Percentiles rank a stretch among this genome's conserved stretches.
phyloP scores from a whole-genome alignment of 2,797 vertebrate genomes.

The Urocyon cinereoargenteus region DNA sequence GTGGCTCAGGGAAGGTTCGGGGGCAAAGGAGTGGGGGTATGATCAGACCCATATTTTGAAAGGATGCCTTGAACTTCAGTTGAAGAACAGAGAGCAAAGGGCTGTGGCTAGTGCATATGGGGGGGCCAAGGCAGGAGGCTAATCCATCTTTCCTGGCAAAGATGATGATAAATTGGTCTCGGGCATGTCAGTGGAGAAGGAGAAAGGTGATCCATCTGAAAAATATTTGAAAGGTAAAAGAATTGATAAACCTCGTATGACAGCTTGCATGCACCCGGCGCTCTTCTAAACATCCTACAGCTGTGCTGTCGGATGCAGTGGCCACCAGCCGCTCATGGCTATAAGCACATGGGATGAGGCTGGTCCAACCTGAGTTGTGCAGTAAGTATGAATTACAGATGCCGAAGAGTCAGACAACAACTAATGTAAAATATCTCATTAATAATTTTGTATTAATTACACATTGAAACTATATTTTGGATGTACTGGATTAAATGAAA shows the following conservation, averaged over 20 bases:
- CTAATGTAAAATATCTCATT: neutral
- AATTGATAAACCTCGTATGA: neutral
- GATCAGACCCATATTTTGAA: neutral
- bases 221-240: conserved; percentile 6
- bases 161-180: neutral
- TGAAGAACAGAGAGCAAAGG: neutral
- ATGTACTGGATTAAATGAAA: neutral
- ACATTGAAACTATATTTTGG: neutral
- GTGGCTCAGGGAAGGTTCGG: neutral
- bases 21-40: fast-evolving
- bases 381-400: neutral
- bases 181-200: neutral
- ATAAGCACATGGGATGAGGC: neutral
- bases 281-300: neutral
- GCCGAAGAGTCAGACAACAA: neutral
- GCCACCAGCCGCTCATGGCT: neutral
- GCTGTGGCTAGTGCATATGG: neutral
- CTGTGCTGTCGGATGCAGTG: no score
- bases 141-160: neutral
- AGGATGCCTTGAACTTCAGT: neutral
- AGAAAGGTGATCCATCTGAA: neutral
- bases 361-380: neutral
- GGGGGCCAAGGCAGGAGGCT: neutral
- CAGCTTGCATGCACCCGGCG: neutral
- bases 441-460: neutral